Evolutionary conservation across 2,888 invertebrate species (phyloP), one percentile per base, ranked within the genome.

Genomic region (Meganola albula): DNA sequence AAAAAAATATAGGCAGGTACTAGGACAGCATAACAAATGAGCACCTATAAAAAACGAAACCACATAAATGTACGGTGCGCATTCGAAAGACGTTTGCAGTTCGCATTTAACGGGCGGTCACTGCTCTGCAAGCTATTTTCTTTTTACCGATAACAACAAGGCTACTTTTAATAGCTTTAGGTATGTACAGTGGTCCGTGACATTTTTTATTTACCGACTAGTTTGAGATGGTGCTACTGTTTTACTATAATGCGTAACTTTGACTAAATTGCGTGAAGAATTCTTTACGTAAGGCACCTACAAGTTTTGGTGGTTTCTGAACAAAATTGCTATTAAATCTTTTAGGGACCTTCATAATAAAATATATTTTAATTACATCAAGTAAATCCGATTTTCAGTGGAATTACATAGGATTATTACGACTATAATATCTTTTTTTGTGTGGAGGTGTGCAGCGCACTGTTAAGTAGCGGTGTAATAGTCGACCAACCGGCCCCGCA

Each of bases 91-190:
- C 53, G 30, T 39, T 38, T 44, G 22, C 40, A 27, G 32, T 40
- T 34, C 39, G 40, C 37, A 35, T 37, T 34, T 28, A 34, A 44
- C 36, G 38, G 43, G 51, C 64, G 74, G 71, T 72, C 73, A 72
- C 37, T 73, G 74, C 66, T 62, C 71, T 51, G 53, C 38, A 41
- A 56, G 58, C 66, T 70, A 70, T 74, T 73, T 76, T 72, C 71
- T 70, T 71, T 61, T 63, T 53, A 58, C 67, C 78, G 80, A 80
- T 82, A 82, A 77, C 74, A 61, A 51, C 78, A 78, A 79, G 82
- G 78, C 76, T 75, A 63, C 63, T 61, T 63, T n/a, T 77, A 76
- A 79, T 76, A 64, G 74, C 69, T 74, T 79, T 74, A 63, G 76
- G 73, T 72, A 78, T 71, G 73, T 72, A 78, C 72, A 76, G 70